A percentile compares a stretch with the other conserved stretches of the same genome.
These are phyloP conservation scores for Liparis tanakae DNA, from an alignment of 2,797 vertebrate species.

Conservation along the genomic window DNA sequence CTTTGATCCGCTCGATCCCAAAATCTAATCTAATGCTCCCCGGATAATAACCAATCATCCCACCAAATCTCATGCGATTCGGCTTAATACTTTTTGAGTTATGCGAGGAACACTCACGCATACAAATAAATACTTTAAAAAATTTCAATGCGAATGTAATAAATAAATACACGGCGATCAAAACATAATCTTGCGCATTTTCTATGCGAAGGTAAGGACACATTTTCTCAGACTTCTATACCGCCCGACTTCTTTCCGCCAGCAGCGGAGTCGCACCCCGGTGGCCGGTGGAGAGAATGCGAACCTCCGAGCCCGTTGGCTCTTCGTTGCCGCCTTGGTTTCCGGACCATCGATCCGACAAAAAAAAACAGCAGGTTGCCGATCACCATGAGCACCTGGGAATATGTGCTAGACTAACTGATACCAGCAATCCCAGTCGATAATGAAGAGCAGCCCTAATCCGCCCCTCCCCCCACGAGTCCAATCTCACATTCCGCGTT, in stretches of 20 bases:
- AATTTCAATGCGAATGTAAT: too few relatives aligned
- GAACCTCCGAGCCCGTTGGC: not conserved
- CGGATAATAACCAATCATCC: too few relatives aligned
- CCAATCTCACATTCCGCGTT: conserved; percentile 7
- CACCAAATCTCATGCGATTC: too few relatives aligned
- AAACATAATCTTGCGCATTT: too few relatives aligned
- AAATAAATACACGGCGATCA: too few relatives aligned
- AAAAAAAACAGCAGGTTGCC: not conserved
- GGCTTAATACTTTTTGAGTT: too few relatives aligned
- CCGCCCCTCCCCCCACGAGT: not conserved
- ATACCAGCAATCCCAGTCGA: not conserved
- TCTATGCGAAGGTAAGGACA: too few relatives aligned
- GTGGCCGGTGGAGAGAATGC: not conserved
- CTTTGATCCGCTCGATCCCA: too few relatives aligned
- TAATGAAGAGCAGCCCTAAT: not conserved
- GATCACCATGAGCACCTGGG: not conserved
- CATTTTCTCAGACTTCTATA: not conserved
- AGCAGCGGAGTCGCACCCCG: not conserved
- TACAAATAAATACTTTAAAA: too few relatives aligned
- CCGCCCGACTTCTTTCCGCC: too few relatives aligned
- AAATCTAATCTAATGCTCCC: too few relatives aligned
- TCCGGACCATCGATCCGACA: not conserved
- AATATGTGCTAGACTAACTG: not conserved
- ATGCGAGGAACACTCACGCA: too few relatives aligned
- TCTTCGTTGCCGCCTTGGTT: not conserved